Base-by-base conservation (phyloP, 2,113 vertebrate species). In the Entomyzon cyanotis region DNA sequence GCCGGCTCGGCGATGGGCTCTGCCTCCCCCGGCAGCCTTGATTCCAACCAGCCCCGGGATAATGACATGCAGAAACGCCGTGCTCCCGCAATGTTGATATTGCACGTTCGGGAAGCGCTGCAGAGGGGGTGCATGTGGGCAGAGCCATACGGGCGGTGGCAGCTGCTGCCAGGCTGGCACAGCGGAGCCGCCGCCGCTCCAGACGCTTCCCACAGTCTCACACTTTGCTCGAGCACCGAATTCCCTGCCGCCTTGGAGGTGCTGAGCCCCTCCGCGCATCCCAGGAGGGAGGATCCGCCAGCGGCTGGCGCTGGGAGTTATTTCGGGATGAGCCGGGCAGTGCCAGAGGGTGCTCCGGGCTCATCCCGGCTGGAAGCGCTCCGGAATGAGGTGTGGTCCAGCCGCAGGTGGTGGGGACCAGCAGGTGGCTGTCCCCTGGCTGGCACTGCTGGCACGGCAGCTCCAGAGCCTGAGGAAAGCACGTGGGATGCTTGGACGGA, bases 91-190 rank as follows among this genome's bases (percentile, higher is more conserved):
- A 75, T 96, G 96, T 95, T 96, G 95, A 90, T 96, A 88, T 94
- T 82, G 95, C 94, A 96, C 96, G 41, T 91, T 91, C 37, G 37
- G 93, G 35, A 89, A 81, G 62, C 67, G 4, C 46, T 58, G 96
- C 94, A 84, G 84, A 89, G 95, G 86, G 95, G 89, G 60, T 93
- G 94, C 93, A 83, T 73, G 95, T 95, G 79, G 95, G 96, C 96
- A 95, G 94, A 94, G 93, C 93, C 94, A 97, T 87, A 97, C 82
- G 94, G 95, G 88, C 3, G 70, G 84, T 84, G 93, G 94, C 95
- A 95, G 95, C 94, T 94, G 93, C 95, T 91, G 95, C 96, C 95
- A 84, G 96, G 91, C 96, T 97, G 94, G 94, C 95, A 67, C 68
- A 10, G 39, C 67, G 15, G 59, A 95, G 86, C 90, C 63, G 74